Base-by-base conservation (phyloP, 2,113 vertebrate genomes). In the Urocynchramus pylzowi region DNA sequence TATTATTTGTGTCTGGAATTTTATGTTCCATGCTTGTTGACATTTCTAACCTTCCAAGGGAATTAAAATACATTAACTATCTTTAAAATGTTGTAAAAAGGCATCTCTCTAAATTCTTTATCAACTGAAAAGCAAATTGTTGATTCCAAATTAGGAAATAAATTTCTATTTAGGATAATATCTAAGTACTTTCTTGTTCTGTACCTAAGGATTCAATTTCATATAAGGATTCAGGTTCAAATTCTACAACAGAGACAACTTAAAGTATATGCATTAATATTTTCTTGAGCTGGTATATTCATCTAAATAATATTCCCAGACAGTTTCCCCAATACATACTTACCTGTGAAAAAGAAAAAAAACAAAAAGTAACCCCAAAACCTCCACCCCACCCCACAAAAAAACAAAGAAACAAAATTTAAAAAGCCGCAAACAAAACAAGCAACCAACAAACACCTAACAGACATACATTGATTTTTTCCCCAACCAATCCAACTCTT, bases 21-120 rank as follows among this genome's bases (percentile, higher is more conserved):
- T 80, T 77, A n/a, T 84, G 93, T 91, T 61, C 28, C 27, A 19
- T 91, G 45, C 23, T 84, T 78, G 35, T 73, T 93, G 61, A 84
- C 50, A 63, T 85, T 91, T 84, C 53, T 90, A 67, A 70, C 21
- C 70, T 78, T 64, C 30, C 87, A 20, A 7, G 2, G 30, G 12
- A 93, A 84, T 31, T 79, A 70, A 95, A 96, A 87, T 86, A 63
- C 21, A 82, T 68, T 94, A 64, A 68, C 44, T 69, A 57, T 28
- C 41, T 92, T 76, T 84, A 42, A 88, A 67, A 64, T 52, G 44
- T 26, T 76, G 7, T 27, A 44, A 84, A 81, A 85, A 81, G 89
- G 1, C 1, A 60, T 54, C 69, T 79, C 7, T 84, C 44, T 84
- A 47, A 52, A 78, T 50, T 79, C 5, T 91, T 87, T 61, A 6